These are phyloP conservation scores for Panulirus ornatus DNA, from an alignment of 1,140 invertebrate genomes.

Conservation along the genomic window DNA sequence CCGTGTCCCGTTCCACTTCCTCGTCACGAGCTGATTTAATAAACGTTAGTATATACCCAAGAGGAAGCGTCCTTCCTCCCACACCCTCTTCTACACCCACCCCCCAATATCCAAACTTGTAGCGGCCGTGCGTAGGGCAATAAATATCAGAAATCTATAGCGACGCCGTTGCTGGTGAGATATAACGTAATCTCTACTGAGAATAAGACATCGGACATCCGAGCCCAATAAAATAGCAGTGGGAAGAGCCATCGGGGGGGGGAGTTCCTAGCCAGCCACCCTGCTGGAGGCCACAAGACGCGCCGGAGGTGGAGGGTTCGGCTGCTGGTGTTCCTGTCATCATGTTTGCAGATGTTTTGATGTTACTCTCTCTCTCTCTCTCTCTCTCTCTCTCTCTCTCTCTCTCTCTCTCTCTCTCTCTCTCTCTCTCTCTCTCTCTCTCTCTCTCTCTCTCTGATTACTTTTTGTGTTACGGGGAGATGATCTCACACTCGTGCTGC, in stretches of 20 bases:
- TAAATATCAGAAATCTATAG: constrained; percentile 61
- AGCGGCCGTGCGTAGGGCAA: constrained; percentile 6
- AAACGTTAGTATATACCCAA: background rate
- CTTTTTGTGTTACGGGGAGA: no score
- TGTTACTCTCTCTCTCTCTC: no score
- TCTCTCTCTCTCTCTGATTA: no score
- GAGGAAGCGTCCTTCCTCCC: background rate
- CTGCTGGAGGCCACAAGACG: no score
- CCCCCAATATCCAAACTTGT: constrained; percentile 3
- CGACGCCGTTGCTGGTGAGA: constrained; percentile 24
- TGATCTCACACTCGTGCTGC: no score
- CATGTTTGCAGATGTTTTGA: no score
- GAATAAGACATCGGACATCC: constrained; percentile 50
- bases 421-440: no score
- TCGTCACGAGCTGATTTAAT: background rate
- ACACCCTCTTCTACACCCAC: background rate
- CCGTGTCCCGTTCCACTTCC: background rate
- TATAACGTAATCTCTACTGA: constrained; percentile 47
- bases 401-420: no score
- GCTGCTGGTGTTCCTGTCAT: no score
- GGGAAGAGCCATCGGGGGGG: background rate
- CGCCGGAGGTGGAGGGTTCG: no score
- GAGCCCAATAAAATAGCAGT: constrained; percentile 21
- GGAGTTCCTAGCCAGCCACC: no score
- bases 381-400: no score